Evolutionary conservation across 2,888 invertebrate genomes (phyloP).

Genomic region (Drosophila eohydei): DNA sequence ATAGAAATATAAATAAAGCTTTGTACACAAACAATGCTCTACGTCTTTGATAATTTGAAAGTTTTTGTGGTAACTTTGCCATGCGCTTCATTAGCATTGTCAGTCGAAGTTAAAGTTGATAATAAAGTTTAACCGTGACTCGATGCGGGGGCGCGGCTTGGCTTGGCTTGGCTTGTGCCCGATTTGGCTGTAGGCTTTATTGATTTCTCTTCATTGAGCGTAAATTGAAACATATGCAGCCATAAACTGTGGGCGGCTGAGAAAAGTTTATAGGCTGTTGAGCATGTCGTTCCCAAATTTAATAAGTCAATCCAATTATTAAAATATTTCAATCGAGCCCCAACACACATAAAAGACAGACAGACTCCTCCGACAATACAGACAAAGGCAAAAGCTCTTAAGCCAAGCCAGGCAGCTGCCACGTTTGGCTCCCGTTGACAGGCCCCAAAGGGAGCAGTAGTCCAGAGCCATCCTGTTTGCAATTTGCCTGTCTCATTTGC

Average conservation of each 20-base stretch:
- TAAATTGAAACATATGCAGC: slow-evolving; percentile 44
- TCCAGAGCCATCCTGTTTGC: slow-evolving; percentile 8
- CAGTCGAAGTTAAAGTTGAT: slow-evolving; percentile 75
- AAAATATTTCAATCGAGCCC: slow-evolving; percentile 19
- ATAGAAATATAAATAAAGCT: not conserved
- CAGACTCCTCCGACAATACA: not conserved
- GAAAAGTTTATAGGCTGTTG: slow-evolving; percentile 13
- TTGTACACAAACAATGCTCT: slow-evolving; percentile 5
- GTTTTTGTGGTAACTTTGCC: slow-evolving; percentile 63
- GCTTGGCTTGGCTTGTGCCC: slow-evolving; percentile 7
- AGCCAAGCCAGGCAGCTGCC: slow-evolving; percentile 36
- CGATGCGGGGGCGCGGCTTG: slow-evolving; percentile 27
- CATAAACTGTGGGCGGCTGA: slow-evolving; percentile 12
- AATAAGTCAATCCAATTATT: slow-evolving; percentile 52
- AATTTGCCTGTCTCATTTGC: slow-evolving; percentile 33
- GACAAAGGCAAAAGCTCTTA: slow-evolving; percentile 16
- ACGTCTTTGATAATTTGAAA: slow-evolving; percentile 43
- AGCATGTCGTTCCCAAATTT: slow-evolving; percentile 16
- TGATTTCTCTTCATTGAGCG: slow-evolving; percentile 49
- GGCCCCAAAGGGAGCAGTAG: slow-evolving; percentile 1
- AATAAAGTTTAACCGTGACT: slow-evolving; percentile 52
- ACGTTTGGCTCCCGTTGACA: slow-evolving; percentile 6
- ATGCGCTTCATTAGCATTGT: slow-evolving; percentile 73
- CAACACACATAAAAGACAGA: slow-evolving; percentile 9
- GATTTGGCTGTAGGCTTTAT: slow-evolving; percentile 38